These are phyloP conservation scores for Eretmochelys imbricata DNA, from an alignment of 2,113 vertebrate species.

Conservation along the genomic window DNA sequence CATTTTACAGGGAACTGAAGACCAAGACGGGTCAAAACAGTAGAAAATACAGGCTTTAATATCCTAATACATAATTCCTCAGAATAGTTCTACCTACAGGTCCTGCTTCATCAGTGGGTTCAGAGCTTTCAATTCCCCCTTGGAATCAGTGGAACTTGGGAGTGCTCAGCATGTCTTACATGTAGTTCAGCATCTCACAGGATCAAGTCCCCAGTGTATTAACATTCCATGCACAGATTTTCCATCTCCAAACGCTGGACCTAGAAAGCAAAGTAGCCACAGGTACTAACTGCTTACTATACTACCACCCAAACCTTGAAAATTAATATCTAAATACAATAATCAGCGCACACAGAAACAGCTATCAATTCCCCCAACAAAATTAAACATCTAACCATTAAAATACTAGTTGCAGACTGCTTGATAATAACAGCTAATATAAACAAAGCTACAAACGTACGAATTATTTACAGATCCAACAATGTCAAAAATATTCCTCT, in stretches of 20 bases:
- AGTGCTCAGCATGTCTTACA: not conserved
- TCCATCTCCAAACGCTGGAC: not conserved
- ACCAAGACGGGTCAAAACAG: not conserved
- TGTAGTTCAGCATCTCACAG: not conserved
- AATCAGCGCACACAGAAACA: not conserved
- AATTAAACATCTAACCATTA: not conserved
- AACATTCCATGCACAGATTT: not conserved
- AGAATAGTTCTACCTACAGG: not conserved
- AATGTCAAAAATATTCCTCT: not conserved
- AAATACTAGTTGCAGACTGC: not conserved
- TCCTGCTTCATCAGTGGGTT: not conserved
- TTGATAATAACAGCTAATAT: not conserved
- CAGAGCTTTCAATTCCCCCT: not conserved
- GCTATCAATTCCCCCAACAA: not conserved
- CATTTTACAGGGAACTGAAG: not conserved
- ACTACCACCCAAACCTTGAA: not conserved
- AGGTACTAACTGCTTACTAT: not conserved
- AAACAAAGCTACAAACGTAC: not conserved
- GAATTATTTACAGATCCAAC: not conserved
- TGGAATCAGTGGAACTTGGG: not conserved
- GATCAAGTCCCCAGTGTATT: not conserved
- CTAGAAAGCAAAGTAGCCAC: not conserved
- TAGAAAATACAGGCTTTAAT: not conserved
- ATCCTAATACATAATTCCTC: not conserved
- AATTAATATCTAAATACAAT: not conserved